Conservation (phyloP, 1,140 invertebrate genomes). For the Scylla paramamosain region DNA sequence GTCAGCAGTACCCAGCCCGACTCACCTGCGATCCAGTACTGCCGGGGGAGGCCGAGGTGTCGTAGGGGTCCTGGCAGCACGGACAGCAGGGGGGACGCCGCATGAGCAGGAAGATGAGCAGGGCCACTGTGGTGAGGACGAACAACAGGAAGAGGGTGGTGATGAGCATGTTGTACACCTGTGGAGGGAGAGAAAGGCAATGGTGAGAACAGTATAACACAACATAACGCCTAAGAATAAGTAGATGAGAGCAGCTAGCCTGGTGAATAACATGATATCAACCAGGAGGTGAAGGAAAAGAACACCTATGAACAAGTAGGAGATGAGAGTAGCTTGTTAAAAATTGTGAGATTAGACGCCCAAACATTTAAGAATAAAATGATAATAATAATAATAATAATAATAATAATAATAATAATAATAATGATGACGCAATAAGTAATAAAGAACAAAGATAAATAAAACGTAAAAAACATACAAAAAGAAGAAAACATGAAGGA, state of each 20-base stretch:
- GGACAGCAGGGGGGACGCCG: constrained; percentile 69
- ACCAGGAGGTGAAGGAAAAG: too few species aligned
- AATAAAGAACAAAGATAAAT: too few species aligned
- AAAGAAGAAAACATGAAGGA: too few species aligned
- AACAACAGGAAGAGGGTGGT: constrained; percentile 73
- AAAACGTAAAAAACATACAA: too few species aligned
- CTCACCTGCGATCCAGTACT: constrained; percentile 62
- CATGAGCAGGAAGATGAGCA: constrained; percentile 73
- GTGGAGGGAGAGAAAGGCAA: background rate
- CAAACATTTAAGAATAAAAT: too few species aligned
- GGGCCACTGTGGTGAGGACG: constrained; percentile 67
- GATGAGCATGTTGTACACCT: constrained; percentile 78
- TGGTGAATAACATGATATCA: too few species aligned
- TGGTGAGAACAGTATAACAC: background rate
- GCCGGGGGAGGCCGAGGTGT: constrained; percentile 48
- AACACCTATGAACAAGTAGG: too few species aligned
- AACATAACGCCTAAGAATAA: background rate
- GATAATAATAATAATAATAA: too few species aligned
- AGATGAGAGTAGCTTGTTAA: too few species aligned
- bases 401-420: too few species aligned
- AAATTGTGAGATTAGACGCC: too few species aligned
- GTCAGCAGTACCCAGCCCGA: background rate
- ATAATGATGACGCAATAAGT: too few species aligned
- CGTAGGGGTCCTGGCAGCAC: constrained; percentile 69
- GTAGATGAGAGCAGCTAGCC: background rate